Evolutionary conservation across 2,797 vertebrate genomes (phyloP).

Genomic region (Sebastes taczanowskii): DNA sequence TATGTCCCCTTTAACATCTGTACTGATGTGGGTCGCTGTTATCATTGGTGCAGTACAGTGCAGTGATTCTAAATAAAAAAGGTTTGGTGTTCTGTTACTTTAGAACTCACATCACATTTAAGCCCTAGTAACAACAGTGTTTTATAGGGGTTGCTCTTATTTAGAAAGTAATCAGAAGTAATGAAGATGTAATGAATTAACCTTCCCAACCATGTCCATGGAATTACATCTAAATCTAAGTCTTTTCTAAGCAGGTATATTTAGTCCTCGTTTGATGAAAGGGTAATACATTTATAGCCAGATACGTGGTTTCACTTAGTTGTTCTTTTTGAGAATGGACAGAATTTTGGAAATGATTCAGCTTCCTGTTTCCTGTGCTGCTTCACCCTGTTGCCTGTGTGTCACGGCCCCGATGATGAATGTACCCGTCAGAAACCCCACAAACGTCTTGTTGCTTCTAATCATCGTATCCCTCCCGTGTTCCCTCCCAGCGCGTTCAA

Average conservation of each 20-base stretch:
- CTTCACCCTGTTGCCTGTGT: constrained; percentile 35
- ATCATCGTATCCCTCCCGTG: constrained; percentile 21
- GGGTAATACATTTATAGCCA: not conserved
- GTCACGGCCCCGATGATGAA: constrained; percentile 43
- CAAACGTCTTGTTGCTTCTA: constrained; percentile 36
- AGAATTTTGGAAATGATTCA: constrained; percentile 3
- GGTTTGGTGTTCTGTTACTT: not conserved
- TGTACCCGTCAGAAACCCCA: constrained; percentile 33
- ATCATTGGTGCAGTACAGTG: not conserved
- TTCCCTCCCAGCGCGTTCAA: constrained; percentile 32
- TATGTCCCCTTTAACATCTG: not conserved
- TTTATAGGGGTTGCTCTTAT: not conserved
- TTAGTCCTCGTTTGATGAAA: not conserved
- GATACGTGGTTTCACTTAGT: not conserved
- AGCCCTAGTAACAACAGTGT: not conserved
- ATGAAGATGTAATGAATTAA: not conserved
- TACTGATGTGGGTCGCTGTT: not conserved
- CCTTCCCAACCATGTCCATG: constrained; percentile 9
- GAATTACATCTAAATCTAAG: not conserved
- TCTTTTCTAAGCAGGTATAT: not conserved
- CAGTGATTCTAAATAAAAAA: not conserved
- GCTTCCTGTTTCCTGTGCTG: constrained; percentile 25
- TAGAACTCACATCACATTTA: too few species aligned
- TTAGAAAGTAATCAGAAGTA: not conserved
- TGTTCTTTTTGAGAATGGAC: constrained; percentile 3